phyloP scores from a whole-genome alignment of 2,113 vertebrate species.

The Etia nguti region DNA sequence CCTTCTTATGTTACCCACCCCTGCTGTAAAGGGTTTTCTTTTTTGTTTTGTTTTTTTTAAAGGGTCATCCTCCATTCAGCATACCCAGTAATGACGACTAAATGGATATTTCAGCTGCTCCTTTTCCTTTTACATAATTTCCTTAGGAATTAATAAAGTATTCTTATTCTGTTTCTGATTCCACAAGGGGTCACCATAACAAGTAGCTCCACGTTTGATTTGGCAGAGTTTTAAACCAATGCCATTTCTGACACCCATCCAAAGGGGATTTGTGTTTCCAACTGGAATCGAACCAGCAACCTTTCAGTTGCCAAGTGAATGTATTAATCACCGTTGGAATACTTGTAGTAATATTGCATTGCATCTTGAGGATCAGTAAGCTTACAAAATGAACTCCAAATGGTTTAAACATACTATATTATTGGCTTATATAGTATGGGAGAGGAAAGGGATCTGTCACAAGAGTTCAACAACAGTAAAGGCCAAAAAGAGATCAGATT shows the following conservation, averaged over 20 bases:
- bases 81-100: background rate
- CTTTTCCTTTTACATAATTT: too few species aligned
- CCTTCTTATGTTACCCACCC: background rate
- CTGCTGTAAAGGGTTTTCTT: background rate
- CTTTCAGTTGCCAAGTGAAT: too few species aligned
- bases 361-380: background rate
- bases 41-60: background rate
- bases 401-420: background rate
- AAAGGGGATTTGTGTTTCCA: background rate
- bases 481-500: background rate
- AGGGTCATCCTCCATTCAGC: rapidly evolving
- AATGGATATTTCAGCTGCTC: background rate
- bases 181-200: background rate
- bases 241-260: background rate
- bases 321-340: background rate
- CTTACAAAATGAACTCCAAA: background rate
- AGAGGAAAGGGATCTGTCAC: background rate
- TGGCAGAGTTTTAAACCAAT: background rate
- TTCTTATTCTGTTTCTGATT: too few species aligned
- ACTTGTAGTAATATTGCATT: background rate
- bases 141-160: too few species aligned
- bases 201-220: background rate
- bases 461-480: background rate
- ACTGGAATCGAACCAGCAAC: background rate
- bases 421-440: background rate